These are phyloP conservation scores for Chorisops tibialis DNA, from an alignment of 2,888 invertebrate genomes.

Conservation along the genomic window DNA sequence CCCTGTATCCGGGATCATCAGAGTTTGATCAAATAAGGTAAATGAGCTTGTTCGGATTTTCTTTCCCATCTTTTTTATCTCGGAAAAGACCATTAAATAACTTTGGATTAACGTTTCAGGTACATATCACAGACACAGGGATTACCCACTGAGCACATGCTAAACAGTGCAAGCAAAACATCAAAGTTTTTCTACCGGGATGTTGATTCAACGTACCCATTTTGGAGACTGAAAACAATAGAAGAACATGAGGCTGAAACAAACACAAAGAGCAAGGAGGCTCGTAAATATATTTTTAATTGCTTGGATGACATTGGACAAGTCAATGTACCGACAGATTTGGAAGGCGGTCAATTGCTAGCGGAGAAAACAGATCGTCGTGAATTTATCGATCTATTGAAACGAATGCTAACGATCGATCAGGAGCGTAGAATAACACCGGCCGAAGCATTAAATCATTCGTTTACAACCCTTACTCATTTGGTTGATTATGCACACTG, in stretches of 20 bases:
- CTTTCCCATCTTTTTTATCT: background rate
- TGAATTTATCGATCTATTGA: constrained; percentile 96
- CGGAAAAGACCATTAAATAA: background rate
- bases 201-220: constrained; percentile 85
- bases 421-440: constrained; percentile 95
- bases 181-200: constrained; percentile 98
- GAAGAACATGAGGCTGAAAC: constrained; percentile 98
- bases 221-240: constrained; percentile 87
- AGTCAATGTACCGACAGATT: constrained; percentile 94
- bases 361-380: constrained; percentile 96
- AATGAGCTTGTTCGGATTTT: constrained; percentile 54
- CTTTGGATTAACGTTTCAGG: constrained; percentile 35
- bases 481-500: constrained; percentile 95
- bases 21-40: constrained; percentile 98
- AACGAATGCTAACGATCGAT: constrained; percentile 98
- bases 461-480: constrained; percentile 90
- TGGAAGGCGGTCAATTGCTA: constrained; percentile 92
- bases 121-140: constrained; percentile 97
- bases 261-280: constrained; percentile 98
- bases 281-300: constrained; percentile 98
- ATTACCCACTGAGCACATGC: constrained; percentile 96
- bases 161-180: constrained; percentile 95
- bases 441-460: constrained; percentile 91
- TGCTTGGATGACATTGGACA: constrained; percentile 98
- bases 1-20: constrained; percentile 96